phyloP scores from a whole-genome alignment of 2,888 invertebrate genomes.

The Athalia circularis region DNA sequence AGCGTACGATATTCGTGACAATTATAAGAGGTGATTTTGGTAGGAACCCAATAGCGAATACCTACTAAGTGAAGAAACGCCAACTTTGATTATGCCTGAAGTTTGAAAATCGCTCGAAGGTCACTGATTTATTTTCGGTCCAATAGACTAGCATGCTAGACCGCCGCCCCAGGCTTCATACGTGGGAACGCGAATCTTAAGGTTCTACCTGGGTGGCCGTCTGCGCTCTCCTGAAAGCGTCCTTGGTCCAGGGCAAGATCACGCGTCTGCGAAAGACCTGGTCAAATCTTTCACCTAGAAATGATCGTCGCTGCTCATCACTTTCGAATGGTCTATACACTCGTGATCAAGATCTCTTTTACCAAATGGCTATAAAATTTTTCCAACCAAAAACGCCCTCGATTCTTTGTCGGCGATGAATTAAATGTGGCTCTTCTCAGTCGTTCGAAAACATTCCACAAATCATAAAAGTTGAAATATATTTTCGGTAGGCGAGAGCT shows the following conservation, averaged over 20 bases:
- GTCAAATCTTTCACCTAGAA: conserved; percentile 22
- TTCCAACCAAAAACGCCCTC: neutral
- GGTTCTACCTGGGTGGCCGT: conserved; percentile 68
- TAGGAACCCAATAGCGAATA: too few species aligned
- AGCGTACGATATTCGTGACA: too few species aligned
- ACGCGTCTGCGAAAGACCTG: conserved; percentile 22
- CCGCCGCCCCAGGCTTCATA: conserved; percentile 68
- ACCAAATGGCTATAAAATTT: neutral
- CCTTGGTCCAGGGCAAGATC: conserved; percentile 66
- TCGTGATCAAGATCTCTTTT: neutral
- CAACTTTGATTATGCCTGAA: neutral
- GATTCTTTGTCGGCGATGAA: neutral
- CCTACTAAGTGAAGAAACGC: too few species aligned
- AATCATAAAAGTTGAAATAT: conserved; percentile 71
- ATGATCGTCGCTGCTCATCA: conserved; percentile 4
- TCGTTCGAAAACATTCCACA: conserved; percentile 62
- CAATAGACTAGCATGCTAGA: conserved; percentile 64
- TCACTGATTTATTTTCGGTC: conserved; percentile 67
- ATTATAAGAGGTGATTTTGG: too few species aligned
- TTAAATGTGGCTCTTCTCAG: neutral
- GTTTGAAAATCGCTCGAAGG: conserved; percentile 10
- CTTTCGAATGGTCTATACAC: neutral
- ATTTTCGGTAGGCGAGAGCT: conserved; percentile 55
- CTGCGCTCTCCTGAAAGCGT: conserved; percentile 59
- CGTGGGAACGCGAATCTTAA: conserved; percentile 64